phyloP scores from a whole-genome alignment of 2,888 invertebrate genomes.

The Andrena chrysosceles region DNA sequence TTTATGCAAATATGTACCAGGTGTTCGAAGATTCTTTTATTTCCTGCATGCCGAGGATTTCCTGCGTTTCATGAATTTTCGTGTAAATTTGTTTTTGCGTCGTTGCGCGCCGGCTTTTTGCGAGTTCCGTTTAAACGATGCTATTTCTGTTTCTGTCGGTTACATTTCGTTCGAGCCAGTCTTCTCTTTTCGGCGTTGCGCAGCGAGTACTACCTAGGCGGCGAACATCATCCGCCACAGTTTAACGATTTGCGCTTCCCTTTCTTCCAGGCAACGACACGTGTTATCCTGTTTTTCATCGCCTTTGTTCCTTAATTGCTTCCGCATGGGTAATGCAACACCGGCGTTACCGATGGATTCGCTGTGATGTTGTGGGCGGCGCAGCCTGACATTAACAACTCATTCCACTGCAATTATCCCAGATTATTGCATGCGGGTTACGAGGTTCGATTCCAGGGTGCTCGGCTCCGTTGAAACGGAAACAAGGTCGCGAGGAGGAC shows the following conservation, averaged over 20 bases:
- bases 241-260: constrained; percentile 6
- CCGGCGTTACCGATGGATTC: too few species aligned
- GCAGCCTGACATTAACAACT: background rate
- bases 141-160: constrained; percentile 23
- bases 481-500: background rate
- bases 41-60: constrained; percentile 50
- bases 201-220: constrained; percentile 17
- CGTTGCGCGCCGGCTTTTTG: constrained; percentile 25
- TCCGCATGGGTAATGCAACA: background rate
- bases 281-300: background rate
- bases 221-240: constrained; percentile 1
- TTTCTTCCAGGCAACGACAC: background rate
- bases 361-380: too few species aligned
- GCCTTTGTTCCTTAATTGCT: background rate
- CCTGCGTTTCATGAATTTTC: constrained; percentile 49
- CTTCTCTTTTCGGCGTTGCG: background rate
- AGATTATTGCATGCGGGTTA: constrained; percentile 38
- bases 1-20: constrained; percentile 59
- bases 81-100: constrained; percentile 49
- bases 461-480: background rate
- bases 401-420: constrained; percentile 32
- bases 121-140: constrained; percentile 34
- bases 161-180: constrained; percentile 13
- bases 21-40: constrained; percentile 60
- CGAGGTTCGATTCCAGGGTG: constrained; percentile 2